Evolutionary conservation across 2,888 invertebrate species (phyloP).

Genomic region (Dinocampus coccinellae): DNA sequence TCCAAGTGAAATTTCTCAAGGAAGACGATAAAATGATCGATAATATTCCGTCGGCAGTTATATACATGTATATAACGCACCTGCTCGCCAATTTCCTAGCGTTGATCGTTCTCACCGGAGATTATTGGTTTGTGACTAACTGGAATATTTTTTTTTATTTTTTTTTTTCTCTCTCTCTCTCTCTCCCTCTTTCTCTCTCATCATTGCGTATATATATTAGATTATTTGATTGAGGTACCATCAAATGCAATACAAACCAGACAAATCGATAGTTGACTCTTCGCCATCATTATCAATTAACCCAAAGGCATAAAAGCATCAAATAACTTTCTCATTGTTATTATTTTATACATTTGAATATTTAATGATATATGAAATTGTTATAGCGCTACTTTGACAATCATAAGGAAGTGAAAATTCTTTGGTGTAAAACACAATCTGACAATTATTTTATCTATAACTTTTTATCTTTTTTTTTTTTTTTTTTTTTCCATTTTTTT

Average conservation of each 20-base stretch:
- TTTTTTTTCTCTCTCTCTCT: not conserved
- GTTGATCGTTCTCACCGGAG: slow-evolving; percentile 13
- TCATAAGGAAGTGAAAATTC: slow-evolving; percentile 9
- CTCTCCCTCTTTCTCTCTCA: too few species aligned
- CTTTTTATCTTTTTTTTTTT: not conserved
- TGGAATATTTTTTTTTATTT: slow-evolving; percentile 2
- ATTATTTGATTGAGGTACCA: not conserved
- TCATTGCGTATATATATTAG: not conserved
- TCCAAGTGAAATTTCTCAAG: slow-evolving; percentile 1
- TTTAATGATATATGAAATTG: not conserved
- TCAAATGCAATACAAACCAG: not conserved
- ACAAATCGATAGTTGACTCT: not conserved
- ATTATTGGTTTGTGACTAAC: not conserved
- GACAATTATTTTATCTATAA: not conserved
- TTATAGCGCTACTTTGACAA: slow-evolving; percentile 6
- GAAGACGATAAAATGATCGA: not conserved
- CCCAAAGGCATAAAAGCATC: not conserved
- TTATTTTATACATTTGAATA: not conserved
- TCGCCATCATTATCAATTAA: slow-evolving; percentile 15
- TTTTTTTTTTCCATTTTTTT: not conserved
- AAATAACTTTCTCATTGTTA: slow-evolving; percentile 3
- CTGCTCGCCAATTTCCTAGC: not conserved
- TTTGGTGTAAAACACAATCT: not conserved
- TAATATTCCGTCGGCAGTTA: slow-evolving; percentile 9
- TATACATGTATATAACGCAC: not conserved